Base-by-base conservation (phyloP, 2,888 invertebrate species). In the Cenopis cana region DNA sequence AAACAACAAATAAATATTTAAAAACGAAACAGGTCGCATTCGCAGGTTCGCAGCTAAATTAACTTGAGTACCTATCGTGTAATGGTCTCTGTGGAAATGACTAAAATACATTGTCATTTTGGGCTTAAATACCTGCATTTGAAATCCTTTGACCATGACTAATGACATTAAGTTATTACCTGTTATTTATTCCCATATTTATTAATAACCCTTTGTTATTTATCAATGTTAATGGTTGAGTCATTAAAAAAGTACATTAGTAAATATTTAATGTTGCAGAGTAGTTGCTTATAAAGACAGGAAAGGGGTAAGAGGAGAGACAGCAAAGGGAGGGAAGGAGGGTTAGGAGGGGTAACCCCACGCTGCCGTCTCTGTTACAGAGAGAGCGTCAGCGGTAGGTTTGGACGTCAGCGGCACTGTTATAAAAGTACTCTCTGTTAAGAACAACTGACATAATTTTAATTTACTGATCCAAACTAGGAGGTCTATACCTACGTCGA, bases 81-180 rank as follows among this genome's bases (percentile, higher is more conserved):
- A n/a, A n/a, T n/a, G 2, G 52, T 38, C 52, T 36, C 5, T 24
- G 38, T 11, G n/a, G n/a, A 50, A 36, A 54, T 64, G 38, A 64
- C 46, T 5, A 49, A 20, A 20, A n/a, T 20, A 38, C 10, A n/a
- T 20, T 18, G 38, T 20, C n/a, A 6, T 10, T 1, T n/a, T 54
- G 20, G 20, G 10, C 14, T 64, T 64, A 64, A 64, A 64, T 64
- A 64, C n/a, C n/a, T n/a, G n/a, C 14, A 5, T 33, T 9, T 24
- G 18, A 24, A 5, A 29, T 24, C 2, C 24, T 4, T 3, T 24
- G n/a, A 59, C 9, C 0, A 3, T 17, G 4, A 18, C 36, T 38
- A 64, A 54, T 38, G n/a, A 62, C 36, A 18, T 10, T 14, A 20
- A 36, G 8, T 36, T 61, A 33, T 52, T 49, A 60, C 46, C 60